These are phyloP conservation scores for Stenchaetothrips biformis DNA, from an alignment of 2,888 invertebrate species.

Conservation along the genomic window DNA sequence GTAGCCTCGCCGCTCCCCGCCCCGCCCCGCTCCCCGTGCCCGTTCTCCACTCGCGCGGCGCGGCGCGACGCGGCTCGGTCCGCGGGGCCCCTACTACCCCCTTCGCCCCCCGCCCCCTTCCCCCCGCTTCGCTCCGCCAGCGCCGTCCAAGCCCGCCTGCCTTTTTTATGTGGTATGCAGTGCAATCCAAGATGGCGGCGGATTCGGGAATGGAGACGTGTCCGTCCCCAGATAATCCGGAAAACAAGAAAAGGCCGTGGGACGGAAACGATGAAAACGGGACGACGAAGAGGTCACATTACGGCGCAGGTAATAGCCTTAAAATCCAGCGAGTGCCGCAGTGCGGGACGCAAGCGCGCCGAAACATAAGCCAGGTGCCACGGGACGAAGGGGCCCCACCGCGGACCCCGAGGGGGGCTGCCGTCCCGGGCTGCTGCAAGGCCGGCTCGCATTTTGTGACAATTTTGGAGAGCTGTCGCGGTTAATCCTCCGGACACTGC, in stretches of 20 bases:
- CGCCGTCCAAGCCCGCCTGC: constrained; percentile 20
- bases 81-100: not conserved
- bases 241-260: constrained; percentile 84
- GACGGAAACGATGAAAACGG: constrained; percentile 84
- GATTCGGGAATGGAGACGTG: constrained; percentile 92
- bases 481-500: not conserved
- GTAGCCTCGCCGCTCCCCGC: not conserved
- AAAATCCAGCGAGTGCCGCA: not conserved
- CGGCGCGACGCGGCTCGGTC: not conserved
- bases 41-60: not conserved
- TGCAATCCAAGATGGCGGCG: constrained; percentile 74
- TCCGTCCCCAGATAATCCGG: constrained; percentile 86
- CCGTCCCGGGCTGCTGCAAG: constrained; percentile 33
- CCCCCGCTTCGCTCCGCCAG: constrained; percentile 15
- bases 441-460: constrained; percentile 28
- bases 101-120: not conserved
- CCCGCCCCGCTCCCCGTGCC: not conserved
- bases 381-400: constrained; percentile 23
- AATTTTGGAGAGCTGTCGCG: not conserved
- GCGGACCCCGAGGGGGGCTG: constrained; percentile 34
- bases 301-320: constrained; percentile 68
- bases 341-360: constrained; percentile 34
- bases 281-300: constrained; percentile 83
- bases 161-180: constrained; percentile 31
- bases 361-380: constrained; percentile 34